Evolutionary conservation across 2,113 vertebrate species (phyloP).

Genomic region (Heterocephalus glaber): DNA sequence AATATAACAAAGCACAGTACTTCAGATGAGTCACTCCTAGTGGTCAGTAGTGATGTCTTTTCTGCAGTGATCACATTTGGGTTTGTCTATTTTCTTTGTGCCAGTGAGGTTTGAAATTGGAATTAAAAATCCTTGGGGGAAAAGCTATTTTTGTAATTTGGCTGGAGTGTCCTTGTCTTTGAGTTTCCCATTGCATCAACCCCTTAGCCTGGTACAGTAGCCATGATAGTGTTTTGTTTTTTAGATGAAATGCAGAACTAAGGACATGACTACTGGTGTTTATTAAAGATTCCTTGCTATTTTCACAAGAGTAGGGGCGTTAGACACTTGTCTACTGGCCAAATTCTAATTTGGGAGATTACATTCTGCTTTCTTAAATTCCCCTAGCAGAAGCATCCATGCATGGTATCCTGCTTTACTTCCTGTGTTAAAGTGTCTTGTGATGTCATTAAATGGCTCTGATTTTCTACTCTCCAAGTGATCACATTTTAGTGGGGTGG

Average conservation of each 20-base stretch:
- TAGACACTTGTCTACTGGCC: conserved; percentile 75
- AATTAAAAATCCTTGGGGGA: conserved; percentile 52
- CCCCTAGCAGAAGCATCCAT: conserved; percentile 67
- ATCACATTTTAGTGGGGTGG: conserved; percentile 25
- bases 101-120: conserved; percentile 42
- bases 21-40: conserved; percentile 28
- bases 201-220: conserved; percentile 8
- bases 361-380: conserved; percentile 76
- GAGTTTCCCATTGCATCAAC: conserved; percentile 66
- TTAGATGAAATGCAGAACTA: conserved; percentile 67
- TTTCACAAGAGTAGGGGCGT: conserved; percentile 78
- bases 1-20: background rate
- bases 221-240: conserved; percentile 54
- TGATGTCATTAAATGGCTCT: conserved; percentile 64
- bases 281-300: conserved; percentile 78
- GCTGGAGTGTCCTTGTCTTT: conserved; percentile 62
- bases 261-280: conserved; percentile 71
- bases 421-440: conserved; percentile 67
- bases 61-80: conserved; percentile 45
- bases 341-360: conserved; percentile 79
- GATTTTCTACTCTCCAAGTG: conserved; percentile 63
- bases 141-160: conserved; percentile 66
- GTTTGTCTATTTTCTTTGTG: conserved; percentile 55
- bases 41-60: conserved; percentile 50
- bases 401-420: conserved; percentile 68